Conservation (phyloP, 2,888 invertebrate genomes). For the Timema podura region DNA sequence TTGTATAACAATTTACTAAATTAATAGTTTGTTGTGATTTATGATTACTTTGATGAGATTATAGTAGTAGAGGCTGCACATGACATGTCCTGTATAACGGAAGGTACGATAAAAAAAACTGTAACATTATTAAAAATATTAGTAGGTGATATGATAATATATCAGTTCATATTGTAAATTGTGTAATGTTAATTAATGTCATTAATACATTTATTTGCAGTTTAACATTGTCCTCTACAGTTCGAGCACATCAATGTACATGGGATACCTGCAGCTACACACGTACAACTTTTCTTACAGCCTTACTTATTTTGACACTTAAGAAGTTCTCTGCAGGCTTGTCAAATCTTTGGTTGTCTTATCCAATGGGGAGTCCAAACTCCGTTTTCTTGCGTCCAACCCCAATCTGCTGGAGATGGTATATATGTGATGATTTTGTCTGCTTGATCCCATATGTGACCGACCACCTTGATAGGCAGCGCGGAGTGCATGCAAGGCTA, state of each 20-base stretch:
- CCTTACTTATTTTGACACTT: not conserved
- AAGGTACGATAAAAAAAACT: not conserved
- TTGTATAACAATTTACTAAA: too few species aligned
- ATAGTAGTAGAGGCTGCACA: too few species aligned
- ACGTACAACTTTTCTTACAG: not conserved
- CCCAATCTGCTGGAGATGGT: not conserved
- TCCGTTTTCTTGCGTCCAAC: slow-evolving; percentile 4
- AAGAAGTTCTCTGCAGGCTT: slow-evolving; percentile 2
- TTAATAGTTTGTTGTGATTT: too few species aligned
- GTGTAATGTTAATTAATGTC: not conserved
- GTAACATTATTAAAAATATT: not conserved
- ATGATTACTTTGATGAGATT: too few species aligned
- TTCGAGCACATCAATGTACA: slow-evolving; percentile 5
- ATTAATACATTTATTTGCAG: slow-evolving; percentile 3
- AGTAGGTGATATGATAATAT: not conserved
- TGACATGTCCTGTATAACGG: too few species aligned
- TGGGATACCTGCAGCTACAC: slow-evolving; percentile 2
- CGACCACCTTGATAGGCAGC: not conserved
- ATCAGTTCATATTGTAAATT: not conserved
- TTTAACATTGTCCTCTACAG: not conserved
- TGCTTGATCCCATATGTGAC: too few species aligned
- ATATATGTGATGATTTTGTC: too few species aligned
- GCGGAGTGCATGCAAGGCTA: not conserved
- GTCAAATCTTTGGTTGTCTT: slow-evolving; percentile 8
- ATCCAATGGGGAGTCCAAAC: not conserved